Base-by-base conservation (phyloP, 2,797 vertebrate species). In the Hippoglossus hippoglossus region DNA sequence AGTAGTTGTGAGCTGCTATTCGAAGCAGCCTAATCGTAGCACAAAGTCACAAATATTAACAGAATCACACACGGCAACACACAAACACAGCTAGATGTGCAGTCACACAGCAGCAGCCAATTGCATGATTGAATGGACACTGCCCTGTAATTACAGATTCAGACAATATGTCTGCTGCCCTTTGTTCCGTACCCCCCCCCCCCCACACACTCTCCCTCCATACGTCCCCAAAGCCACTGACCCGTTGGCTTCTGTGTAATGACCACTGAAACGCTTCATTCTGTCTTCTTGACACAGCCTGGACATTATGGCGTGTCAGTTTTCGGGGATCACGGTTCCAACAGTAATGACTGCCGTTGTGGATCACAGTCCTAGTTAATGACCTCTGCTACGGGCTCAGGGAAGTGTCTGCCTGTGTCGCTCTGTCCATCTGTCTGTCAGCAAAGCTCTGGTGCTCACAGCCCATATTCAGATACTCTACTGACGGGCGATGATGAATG, bases 361-460 rank as follows among this genome's bases (percentile, higher is more conserved):
- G 90, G 91, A 89, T 91, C 87, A 87, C 75, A 44, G 78, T 80
- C 69, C 73, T 67, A 60, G 84, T 87, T 88, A 91, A 91, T 87
- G 89, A 91, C 86, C 89, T 89, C 67, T 54, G 82, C 55, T 75
- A 41, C 1, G 21, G 71, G 66, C 52, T 41, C 69, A 81, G 76
- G 73, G 66, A 71, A 60, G 65, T 57, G 79, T 84, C 75, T 47
- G 71, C 71, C 54, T 44, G 67, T 76, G 77, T 80, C 36, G 5
- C 68, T 71, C 55, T 56, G 84, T 85, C 73, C 82, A 77, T 89
- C 77, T 61, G 80, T 84, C 82, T 79, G 74, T 82, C 83, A 79
- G 71, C 21, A 55, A 49, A 66, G 47, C 65, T 79, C 71, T 52
- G 19, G 75, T 79, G 82, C 84, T 86, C 87, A 66, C 15, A 8